phyloP scores from a whole-genome alignment of 2,113 vertebrate genomes.

The Merops nubicus region DNA sequence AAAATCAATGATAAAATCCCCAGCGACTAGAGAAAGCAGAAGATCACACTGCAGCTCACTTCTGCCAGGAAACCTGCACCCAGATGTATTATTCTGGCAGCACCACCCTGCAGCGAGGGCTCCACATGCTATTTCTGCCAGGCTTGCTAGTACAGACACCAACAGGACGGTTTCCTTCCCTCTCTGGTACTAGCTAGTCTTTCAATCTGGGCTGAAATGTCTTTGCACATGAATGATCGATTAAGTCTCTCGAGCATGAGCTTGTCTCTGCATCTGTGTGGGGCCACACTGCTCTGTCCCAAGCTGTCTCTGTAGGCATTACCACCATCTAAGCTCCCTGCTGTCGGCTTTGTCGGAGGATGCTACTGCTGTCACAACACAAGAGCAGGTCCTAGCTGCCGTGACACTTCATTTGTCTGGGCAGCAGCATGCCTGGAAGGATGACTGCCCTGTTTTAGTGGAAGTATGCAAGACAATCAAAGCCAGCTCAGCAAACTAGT shows the following conservation, averaged over 20 bases:
- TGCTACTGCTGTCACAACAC: conserved; percentile 65
- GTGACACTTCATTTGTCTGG: conserved; percentile 70
- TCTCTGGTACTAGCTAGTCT: neutral
- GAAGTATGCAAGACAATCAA: conserved; percentile 80
- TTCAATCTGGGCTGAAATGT: neutral
- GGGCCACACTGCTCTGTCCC: neutral
- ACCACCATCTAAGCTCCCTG: neutral
- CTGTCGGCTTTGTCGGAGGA: conserved; percentile 12
- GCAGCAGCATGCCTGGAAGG: conserved; percentile 63
- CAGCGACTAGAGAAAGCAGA: neutral
- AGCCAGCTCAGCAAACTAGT: conserved; percentile 73
- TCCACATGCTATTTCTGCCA: neutral
- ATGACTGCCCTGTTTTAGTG: conserved; percentile 51
- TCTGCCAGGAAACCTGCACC: neutral
- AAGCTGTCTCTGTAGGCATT: neutral
- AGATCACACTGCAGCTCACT: neutral
- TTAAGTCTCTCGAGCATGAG: neutral
- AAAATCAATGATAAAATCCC: neutral
- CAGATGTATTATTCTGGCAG: neutral
- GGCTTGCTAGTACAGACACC: neutral
- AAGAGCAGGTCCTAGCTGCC: conserved; percentile 33
- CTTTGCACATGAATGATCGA: neutral
- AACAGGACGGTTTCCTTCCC: neutral
- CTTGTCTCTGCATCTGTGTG: neutral
- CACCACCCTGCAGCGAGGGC: neutral